A percentile compares a stretch with the other conserved stretches of the same genome.
phyloP scores from a whole-genome alignment of 2,888 invertebrate species.

The Trichopoda pennipes region DNA sequence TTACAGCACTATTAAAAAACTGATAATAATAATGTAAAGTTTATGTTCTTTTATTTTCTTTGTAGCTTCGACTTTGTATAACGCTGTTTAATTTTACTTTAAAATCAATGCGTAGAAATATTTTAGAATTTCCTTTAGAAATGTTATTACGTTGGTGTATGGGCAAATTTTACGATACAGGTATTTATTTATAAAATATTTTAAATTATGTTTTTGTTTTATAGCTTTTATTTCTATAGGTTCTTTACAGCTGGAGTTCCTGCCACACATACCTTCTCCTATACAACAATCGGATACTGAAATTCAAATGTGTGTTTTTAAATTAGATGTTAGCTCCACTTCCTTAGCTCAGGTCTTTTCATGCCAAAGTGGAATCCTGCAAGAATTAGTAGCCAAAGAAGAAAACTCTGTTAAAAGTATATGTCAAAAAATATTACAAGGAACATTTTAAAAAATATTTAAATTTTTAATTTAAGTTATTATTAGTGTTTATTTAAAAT shows the following conservation, averaged over 20 bases:
- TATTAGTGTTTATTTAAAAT: too few relatives aligned
- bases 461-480: neutral
- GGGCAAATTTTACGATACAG: constrained; percentile 75
- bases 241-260: constrained; percentile 71
- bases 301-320: constrained; percentile 70
- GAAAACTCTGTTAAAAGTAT: constrained; percentile 59
- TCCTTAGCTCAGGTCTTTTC: constrained; percentile 71
- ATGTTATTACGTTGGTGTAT: constrained; percentile 74
- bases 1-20: too few relatives aligned
- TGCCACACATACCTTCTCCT: constrained; percentile 66
- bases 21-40: too few relatives aligned
- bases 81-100: constrained; percentile 72
- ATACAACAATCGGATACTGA: constrained; percentile 53
- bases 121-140: constrained; percentile 77
- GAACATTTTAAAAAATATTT: constrained; percentile 50
- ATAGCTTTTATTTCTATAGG: constrained; percentile 64
- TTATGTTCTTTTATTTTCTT: neutral
- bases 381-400: constrained; percentile 71
- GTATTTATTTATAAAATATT: constrained; percentile 71
- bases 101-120: constrained; percentile 73
- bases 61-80: constrained; percentile 72
- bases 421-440: constrained; percentile 60
- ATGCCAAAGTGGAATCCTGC: constrained; percentile 72
- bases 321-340: constrained; percentile 71
- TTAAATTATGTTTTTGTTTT: constrained; percentile 5